Evolutionary conservation across 1,140 invertebrate genomes (phyloP), one percentile per base, ranked within the genome.

Genomic region (Drepana arcuata): DNA sequence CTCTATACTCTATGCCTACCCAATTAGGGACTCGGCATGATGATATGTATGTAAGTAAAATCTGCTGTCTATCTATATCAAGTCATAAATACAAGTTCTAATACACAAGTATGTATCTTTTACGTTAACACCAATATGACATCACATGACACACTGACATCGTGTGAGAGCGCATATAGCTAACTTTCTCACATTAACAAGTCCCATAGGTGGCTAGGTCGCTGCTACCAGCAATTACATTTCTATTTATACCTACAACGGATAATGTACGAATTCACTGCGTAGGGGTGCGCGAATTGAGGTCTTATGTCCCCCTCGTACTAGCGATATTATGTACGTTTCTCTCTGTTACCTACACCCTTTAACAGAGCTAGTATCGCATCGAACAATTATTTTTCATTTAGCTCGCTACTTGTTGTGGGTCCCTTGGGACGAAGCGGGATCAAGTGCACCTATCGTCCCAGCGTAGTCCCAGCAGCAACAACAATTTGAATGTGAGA

Each of bases 301-400:
- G n/a, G n/a, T n/a, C n/a, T n/a, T n/a, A n/a, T n/a, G n/a, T n/a
- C n/a, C n/a, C n/a, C n/a, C n/a, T n/a, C n/a, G n/a, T n/a, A n/a
- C n/a, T n/a, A n/a, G n/a, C n/a, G n/a, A n/a, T n/a, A n/a, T n/a
- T n/a, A n/a, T n/a, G n/a, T 11, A 34, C 46, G 43, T 34, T 29
- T 39, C 40, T 10, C 48, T 28, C n/a, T 41, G 33, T 21, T 32
- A 2, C 7, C 3, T 16, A 15, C 14, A 44, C 44, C 48, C 42
- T 49, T 42, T 31, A 30, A 15, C 13, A 30, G 16, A 11, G 14
- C 24, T 3, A 26, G 24, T 26, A 38, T n/a, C n/a, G n/a, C n/a
- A 18, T 48, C 48, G 31, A 54, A 49, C 68, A 68, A 80, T 81
- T 77, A 81, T 74, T 81, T 81, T 81, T 81, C 71, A 81, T 81